Evolutionary conservation across 2,113 vertebrate genomes (phyloP), one percentile per base, ranked within the genome.

Genomic region (Carassius auratus): DNA sequence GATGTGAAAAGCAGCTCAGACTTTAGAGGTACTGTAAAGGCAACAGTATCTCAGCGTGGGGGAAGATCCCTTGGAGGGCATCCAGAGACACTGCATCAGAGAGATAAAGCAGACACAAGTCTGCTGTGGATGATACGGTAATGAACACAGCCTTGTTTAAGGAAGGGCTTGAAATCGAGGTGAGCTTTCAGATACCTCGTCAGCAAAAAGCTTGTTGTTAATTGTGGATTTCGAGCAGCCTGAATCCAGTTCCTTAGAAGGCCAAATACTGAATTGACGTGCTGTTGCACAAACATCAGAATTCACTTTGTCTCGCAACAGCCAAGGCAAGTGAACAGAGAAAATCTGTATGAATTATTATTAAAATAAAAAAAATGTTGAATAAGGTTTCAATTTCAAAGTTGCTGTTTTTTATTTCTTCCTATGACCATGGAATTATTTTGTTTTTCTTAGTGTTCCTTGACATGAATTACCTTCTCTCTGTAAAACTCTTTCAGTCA

Each of bases 21-120:
- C 30, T 81, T 64, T 52, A 62, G 45, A 87, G 69, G 77, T 55
- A 79, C 42, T 45, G 66, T 17, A 59, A 52, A 81, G 74, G 71
- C 42, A 64, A 23, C 15, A n/a, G 86, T 85, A 81, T 81, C 69
- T 45, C 48, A 10, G 52, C 2, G 8, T 62, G 21, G 30, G 30
- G 45, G 77, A 81, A 69, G 23, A 84, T 81, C 78, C 76, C 26
- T 83, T 90, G 86, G 86, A 86, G 69, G 83, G 50, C 33, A 48
- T 90, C 85, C 89, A 85, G 30, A 85, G 57, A 52, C 57, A 42
- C 88, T 89, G 90, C 86, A 83, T 87, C n/a, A 68, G 59, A 45
- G 45, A 62, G 87, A 89, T 91, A 91, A 89, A 66, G 59, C 75
- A 10, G 71, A 75, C 45, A 38, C 36, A 30, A 71, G 73, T 48